Evolutionary conservation across 2,888 invertebrate genomes (phyloP).

Genomic region (Hirtodrosophila alboralis): DNA sequence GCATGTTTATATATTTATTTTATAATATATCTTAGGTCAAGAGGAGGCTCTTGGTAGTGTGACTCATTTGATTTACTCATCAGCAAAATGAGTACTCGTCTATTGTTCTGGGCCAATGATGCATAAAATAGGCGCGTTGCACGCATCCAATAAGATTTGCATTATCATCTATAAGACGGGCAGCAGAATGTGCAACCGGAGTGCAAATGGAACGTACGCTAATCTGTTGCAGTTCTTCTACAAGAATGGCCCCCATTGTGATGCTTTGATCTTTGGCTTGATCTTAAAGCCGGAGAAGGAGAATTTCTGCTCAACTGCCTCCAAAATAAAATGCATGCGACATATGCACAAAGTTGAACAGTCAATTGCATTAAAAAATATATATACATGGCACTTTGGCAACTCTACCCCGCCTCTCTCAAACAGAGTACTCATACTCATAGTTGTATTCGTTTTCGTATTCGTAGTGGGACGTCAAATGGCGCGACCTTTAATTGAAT

Average conservation of each 20-base stretch:
- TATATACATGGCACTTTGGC: conserved; percentile 25
- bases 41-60: conserved; percentile 8
- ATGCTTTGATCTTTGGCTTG: conserved; percentile 39
- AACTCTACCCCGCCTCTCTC: neutral
- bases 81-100: conserved; percentile 29
- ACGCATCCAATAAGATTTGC: conserved; percentile 53
- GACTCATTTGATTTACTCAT: conserved; percentile 42
- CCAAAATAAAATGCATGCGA: conserved; percentile 15
- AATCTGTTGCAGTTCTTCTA: conserved; percentile 39
- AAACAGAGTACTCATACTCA: conserved; percentile 20
- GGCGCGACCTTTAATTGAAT: conserved; percentile 82
- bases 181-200: conserved; percentile 31
- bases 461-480: conserved; percentile 68
- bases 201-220: conserved; percentile 18
- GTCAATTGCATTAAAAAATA: conserved; percentile 70
- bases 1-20: neutral
- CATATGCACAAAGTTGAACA: conserved; percentile 63
- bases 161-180: conserved; percentile 45
- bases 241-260: conserved; percentile 73
- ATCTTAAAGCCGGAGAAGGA: conserved; percentile 19
- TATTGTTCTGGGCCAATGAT: conserved; percentile 58
- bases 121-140: conserved; percentile 60
- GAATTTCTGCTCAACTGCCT: conserved; percentile 23
- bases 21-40: conserved; percentile 35
- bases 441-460: conserved; percentile 32